A percentile compares a stretch with the other conserved stretches of the same genome.
Conservation (phyloP, 2,797 vertebrate species). For the Kryptolebias ocellatus region DNA sequence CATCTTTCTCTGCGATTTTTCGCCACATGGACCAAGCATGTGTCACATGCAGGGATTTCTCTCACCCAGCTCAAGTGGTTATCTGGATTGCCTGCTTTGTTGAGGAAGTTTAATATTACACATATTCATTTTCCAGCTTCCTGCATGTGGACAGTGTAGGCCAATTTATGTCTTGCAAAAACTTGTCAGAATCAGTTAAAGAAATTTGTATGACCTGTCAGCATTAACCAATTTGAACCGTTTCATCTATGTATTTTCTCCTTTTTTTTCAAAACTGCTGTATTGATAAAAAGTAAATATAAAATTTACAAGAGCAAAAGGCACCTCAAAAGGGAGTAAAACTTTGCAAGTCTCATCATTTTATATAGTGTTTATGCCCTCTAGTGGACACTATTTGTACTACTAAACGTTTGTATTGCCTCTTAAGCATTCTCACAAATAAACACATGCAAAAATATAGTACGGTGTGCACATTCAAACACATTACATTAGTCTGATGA, state of each 20-base stretch:
- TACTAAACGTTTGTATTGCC: neutral
- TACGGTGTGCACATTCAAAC: slow-evolving; percentile 2
- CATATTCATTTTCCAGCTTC: slow-evolving; percentile 14
- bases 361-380: slow-evolving; percentile 31
- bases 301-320: neutral
- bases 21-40: slow-evolving; percentile 58
- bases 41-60: slow-evolving; percentile 61
- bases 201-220: neutral
- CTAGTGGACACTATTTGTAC: slow-evolving; percentile 46
- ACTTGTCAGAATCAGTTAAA: neutral
- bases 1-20: slow-evolving; percentile 63
- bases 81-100: slow-evolving; percentile 48
- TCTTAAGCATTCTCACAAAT: neutral
- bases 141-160: slow-evolving; percentile 8
- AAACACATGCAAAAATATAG: slow-evolving; percentile 8
- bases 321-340: neutral
- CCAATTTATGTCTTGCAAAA: neutral
- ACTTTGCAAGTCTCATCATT: neutral
- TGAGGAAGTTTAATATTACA: slow-evolving; percentile 38
- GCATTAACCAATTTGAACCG: neutral
- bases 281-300: no score
- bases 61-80: slow-evolving; percentile 56
- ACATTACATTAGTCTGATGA: slow-evolving; percentile 23
- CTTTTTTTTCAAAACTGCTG: no score
- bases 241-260: neutral